Evolutionary conservation across 2,888 invertebrate genomes (phyloP), one percentile per base, ranked within the genome.

Genomic region (Aethes cnicana): DNA sequence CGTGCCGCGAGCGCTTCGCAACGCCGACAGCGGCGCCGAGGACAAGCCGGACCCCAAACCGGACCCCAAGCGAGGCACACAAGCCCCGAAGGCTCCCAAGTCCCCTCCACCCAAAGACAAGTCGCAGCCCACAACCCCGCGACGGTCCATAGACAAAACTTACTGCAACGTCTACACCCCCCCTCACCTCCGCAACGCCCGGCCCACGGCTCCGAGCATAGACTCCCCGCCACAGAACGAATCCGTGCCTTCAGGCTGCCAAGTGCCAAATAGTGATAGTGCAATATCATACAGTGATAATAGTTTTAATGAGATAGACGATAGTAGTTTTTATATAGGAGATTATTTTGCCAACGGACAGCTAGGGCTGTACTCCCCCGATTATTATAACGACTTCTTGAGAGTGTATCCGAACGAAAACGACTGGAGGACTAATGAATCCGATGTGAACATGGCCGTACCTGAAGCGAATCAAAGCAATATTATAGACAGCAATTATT

Each of bases 1-100:
- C 87, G 93, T 95, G 55, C 95, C 95, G 54, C 91, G 94, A 69
- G 94, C 93, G 55, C 88, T 93, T 56, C 91, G 93, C 53, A 66
- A 74, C 17, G 71, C 81, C n/a, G 78, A 82, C 35, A 62, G 50
- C 43, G 67, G 64, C 6, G 53, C 48, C 17, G 56, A 77, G 21
- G 81, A 80, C 53, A 74, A 74, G 54, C 63, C 71, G 37, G n/a
- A n/a, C n/a, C n/a, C n/a, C n/a, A n/a, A n/a, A n/a, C 41, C 16
- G 64, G 71, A 57, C 36, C 56, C 65, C 42, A 76, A 76, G 56
- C 72, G 74, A 54, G 64, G n/a, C n/a, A n/a, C 72, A 47, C 71
- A 71, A 59, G 74, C 74, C 58, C 68, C 66, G 54, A 85, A 80
- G 69, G 76, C 80, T 37, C 83, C 84, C 32, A 84, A 81, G 54